phyloP scores from a whole-genome alignment of 2,113 vertebrate species.

The Xenus cinereus region DNA sequence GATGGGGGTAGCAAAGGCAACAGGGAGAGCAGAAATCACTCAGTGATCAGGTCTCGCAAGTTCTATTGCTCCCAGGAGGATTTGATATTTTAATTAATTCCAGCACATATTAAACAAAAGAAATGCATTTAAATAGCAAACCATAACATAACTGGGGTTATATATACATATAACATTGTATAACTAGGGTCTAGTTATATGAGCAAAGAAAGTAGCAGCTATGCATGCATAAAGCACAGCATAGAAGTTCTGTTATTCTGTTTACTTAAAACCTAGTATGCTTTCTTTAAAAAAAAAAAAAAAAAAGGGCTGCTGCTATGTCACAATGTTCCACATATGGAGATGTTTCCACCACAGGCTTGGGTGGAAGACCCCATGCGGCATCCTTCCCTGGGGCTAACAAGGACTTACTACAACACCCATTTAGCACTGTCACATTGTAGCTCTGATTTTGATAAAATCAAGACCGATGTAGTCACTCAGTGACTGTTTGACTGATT shows the following conservation, averaged over 20 bases:
- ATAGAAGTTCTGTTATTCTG: neutral
- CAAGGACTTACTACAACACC: neutral
- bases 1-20: accelerated
- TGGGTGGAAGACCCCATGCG: neutral
- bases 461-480: neutral
- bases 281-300: neutral
- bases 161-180: too few species aligned
- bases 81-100: constrained; percentile 17
- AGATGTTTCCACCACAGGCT: neutral
- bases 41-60: neutral
- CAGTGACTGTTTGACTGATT: neutral
- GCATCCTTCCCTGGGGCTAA: neutral
- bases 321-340: accelerated
- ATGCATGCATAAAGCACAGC: neutral
- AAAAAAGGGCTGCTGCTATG: neutral
- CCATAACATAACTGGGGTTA: neutral
- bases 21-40: neutral
- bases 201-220: neutral
- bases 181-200: neutral
- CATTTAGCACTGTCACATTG: neutral
- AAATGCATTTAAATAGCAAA: neutral
- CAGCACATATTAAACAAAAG: neutral
- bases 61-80: neutral
- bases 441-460: neutral
- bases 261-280: neutral